These are phyloP conservation scores for Heliconius himera DNA, from an alignment of 1,140 invertebrate genomes.

Conservation along the genomic window DNA sequence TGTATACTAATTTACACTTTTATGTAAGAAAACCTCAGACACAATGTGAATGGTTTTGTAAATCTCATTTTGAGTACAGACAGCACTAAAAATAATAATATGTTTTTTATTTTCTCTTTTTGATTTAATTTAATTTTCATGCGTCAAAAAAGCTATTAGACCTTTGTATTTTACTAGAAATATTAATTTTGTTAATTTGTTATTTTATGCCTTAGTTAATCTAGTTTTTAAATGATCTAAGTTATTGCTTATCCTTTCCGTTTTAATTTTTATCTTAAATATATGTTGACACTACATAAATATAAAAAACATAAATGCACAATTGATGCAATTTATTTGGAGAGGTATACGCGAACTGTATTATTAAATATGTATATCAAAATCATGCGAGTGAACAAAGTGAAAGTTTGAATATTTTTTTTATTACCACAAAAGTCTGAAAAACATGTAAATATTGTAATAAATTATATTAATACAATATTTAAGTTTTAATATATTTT, in stretches of 20 bases:
- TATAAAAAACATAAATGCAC: too few species aligned
- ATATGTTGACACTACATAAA: background rate
- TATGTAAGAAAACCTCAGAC: background rate
- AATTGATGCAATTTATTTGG: background rate
- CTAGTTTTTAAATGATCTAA: too few species aligned
- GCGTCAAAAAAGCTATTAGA: too few species aligned
- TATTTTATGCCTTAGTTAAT: too few species aligned
- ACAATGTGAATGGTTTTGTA: background rate
- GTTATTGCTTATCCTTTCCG: too few species aligned
- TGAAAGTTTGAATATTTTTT: too few species aligned
- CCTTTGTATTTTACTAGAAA: too few species aligned
- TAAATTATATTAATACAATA: too few species aligned
- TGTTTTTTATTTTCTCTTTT: background rate
- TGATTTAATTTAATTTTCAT: background rate
- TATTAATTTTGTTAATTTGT: too few species aligned
- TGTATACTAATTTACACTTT: conserved; percentile 14
- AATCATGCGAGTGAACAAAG: background rate
- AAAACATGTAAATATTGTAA: too few species aligned
- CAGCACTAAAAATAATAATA: background rate
- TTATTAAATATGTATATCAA: background rate
- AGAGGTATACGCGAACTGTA: background rate
- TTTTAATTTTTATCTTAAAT: background rate
- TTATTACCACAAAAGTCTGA: too few species aligned
- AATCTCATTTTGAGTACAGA: background rate
- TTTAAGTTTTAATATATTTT: too few species aligned